These are phyloP conservation scores for Anniella stebbinsi DNA, from an alignment of 2,797 vertebrate species.

Conservation along the genomic window DNA sequence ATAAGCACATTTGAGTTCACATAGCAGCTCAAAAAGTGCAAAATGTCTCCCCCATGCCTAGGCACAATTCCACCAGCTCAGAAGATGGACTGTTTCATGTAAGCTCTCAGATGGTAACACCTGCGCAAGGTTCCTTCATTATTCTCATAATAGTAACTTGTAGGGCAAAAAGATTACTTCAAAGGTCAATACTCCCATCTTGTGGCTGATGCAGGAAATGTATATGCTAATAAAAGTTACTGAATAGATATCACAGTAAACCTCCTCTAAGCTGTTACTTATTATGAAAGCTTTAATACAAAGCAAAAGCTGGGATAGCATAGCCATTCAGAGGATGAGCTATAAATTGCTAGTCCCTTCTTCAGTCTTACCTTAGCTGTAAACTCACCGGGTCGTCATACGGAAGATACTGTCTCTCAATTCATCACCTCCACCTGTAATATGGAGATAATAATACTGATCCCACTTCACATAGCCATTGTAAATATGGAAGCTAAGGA, in stretches of 20 bases:
- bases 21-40: no score
- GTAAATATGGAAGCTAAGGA: neutral
- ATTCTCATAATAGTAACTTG: neutral
- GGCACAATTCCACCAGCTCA: constrained; percentile 1
- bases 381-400: neutral
- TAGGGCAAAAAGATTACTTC: neutral
- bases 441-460: neutral
- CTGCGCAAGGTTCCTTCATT: constrained; percentile 11
- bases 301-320: neutral
- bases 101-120: constrained; percentile 22
- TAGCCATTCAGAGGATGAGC: neutral
- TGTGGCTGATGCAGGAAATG: constrained; percentile 67
- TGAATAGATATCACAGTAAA: no score
- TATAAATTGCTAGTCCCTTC: neutral
- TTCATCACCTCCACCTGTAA: neutral
- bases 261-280: neutral
- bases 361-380: neutral
- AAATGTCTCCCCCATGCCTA: no score
- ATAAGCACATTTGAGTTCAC: no score
- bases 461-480: neutral
- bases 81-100: neutral
- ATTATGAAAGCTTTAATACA: neutral
- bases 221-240: neutral
- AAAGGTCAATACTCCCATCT: constrained; percentile 79
- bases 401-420: neutral